These are phyloP conservation scores for Eustalomyia histrio DNA, from an alignment of 2,888 invertebrate genomes.

Conservation along the genomic window DNA sequence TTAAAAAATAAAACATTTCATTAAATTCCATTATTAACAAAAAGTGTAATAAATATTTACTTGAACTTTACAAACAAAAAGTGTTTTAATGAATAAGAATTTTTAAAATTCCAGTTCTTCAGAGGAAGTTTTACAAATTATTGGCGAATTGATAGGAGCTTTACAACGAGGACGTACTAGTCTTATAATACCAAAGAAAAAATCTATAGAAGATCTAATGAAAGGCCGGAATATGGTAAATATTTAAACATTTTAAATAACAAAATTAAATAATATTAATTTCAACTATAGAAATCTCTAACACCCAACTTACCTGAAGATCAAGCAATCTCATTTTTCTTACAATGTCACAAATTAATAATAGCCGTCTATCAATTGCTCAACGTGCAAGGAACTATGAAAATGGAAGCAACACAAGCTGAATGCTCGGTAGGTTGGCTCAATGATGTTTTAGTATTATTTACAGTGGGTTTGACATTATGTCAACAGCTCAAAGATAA, in stretches of 20 bases:
- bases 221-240: conserved; percentile 94
- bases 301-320: conserved; percentile 95
- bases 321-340: conserved; percentile 96
- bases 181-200: conserved; percentile 94
- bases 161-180: conserved; percentile 92
- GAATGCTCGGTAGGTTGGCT: conserved; percentile 96
- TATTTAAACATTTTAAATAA: conserved; percentile 50
- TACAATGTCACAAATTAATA: conserved; percentile 95
- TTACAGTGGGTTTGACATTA: conserved; percentile 93
- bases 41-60: too few species aligned
- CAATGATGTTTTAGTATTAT: conserved; percentile 92
- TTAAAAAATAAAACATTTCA: conserved; percentile 9
- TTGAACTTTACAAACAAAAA: too few species aligned
- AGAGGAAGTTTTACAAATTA: conserved; percentile 91
- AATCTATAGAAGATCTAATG: conserved; percentile 95
- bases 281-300: conserved; percentile 86
- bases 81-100: neutral
- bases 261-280: neutral
- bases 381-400: conserved; percentile 89
- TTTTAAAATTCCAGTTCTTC: conserved; percentile 83
- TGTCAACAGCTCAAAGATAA: conserved; percentile 97
- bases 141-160: conserved; percentile 91
- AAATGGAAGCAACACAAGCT: conserved; percentile 92
- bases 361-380: conserved; percentile 94
- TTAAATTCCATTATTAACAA: neutral